phyloP scores from a whole-genome alignment of 2,888 invertebrate genomes.

The Megamerina dolium region DNA sequence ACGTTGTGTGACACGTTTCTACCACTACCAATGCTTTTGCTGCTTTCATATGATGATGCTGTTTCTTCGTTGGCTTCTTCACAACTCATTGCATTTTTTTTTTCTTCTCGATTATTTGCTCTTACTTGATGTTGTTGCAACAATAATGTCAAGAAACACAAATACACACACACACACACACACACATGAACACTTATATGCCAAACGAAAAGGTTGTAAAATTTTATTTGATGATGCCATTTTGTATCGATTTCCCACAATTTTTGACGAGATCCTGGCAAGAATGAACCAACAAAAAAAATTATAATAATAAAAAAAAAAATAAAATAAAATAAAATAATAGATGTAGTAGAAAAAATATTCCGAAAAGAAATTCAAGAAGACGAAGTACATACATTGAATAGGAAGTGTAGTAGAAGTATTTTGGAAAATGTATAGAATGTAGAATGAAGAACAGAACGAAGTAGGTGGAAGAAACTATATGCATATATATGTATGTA shows the following conservation, averaged over 20 bases:
- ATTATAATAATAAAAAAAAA: too few relatives aligned
- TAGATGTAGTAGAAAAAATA: too few relatives aligned
- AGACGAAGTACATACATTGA: too few relatives aligned
- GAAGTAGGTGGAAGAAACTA: too few relatives aligned
- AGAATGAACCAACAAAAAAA: too few relatives aligned
- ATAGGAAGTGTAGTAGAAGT: too few relatives aligned
- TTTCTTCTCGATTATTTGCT: background rate
- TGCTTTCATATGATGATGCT: background rate
- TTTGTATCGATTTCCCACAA: constrained; percentile 39
- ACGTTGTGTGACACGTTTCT: background rate
- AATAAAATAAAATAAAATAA: too few relatives aligned
- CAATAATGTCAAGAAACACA: too few relatives aligned
- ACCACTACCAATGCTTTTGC: background rate
- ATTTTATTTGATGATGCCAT: constrained; percentile 39
- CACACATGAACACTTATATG: background rate
- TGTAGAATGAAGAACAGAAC: too few relatives aligned
- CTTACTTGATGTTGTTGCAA: constrained; percentile 14
- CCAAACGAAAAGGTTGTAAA: constrained; percentile 20
- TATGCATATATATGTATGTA: too few relatives aligned
- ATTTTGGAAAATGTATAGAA: too few relatives aligned
- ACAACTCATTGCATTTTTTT: background rate
- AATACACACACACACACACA: constrained; percentile 4
- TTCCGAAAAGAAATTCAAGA: too few relatives aligned
- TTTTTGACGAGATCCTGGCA: constrained; percentile 29
- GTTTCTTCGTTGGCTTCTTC: background rate